phyloP scores from a whole-genome alignment of 2,113 vertebrate genomes.

The Notiomystis cincta region DNA sequence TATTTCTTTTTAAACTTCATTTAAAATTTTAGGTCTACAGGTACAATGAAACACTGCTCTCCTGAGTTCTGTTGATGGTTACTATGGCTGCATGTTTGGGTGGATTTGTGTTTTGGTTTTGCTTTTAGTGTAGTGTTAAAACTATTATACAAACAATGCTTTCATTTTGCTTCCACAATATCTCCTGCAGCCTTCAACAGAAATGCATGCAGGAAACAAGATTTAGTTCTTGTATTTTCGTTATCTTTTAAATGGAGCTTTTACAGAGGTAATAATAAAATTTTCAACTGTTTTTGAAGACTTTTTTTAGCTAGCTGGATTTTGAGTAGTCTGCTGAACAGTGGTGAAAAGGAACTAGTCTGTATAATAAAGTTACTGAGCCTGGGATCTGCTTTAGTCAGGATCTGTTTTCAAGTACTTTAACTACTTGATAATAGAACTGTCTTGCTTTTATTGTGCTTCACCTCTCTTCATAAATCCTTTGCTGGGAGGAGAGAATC shows the following conservation, averaged over 20 bases:
- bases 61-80: neutral
- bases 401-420: neutral
- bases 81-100: neutral
- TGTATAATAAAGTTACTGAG: neutral
- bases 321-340: neutral
- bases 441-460: neutral
- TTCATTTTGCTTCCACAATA: neutral
- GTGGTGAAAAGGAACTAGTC: neutral
- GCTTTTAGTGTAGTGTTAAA: neutral
- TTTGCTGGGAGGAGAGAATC: neutral
- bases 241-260: neutral
- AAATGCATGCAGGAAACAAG: neutral
- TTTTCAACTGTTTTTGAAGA: neutral
- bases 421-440: neutral
- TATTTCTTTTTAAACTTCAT: neutral
- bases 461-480: neutral
- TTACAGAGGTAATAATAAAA: neutral
- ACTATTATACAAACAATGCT: neutral
- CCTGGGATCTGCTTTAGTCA: neutral
- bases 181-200: neutral
- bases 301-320: neutral
- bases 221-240: neutral
- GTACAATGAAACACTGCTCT: neutral
- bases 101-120: neutral
- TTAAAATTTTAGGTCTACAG: neutral